phyloP scores from a whole-genome alignment of 2,113 vertebrate genomes.

The Platichthys stellatus region DNA sequence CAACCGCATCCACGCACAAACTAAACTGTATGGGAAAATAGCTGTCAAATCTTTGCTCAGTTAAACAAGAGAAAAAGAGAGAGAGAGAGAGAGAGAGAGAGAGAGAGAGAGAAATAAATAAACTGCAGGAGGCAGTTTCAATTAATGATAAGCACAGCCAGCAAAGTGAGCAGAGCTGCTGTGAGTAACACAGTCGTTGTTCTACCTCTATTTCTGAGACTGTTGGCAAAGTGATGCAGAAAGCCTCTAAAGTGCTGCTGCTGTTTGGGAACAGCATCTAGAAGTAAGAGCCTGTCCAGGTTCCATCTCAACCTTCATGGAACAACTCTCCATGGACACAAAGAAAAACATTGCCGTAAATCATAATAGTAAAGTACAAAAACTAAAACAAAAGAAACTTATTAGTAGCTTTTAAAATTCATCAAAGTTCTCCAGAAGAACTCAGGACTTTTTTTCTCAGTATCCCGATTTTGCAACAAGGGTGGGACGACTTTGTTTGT shows the following conservation, averaged over 20 bases:
- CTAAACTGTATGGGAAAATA: constrained; percentile 5
- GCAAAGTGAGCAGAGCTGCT: constrained; percentile 20
- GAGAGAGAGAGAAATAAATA: constrained; percentile 11
- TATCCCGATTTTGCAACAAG: too few species aligned
- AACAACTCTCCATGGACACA: constrained; percentile 13
- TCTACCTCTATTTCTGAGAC: constrained; percentile 1
- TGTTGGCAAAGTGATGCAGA: constrained; percentile 2
- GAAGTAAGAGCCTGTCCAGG: neutral
- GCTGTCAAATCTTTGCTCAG: constrained; percentile 10
- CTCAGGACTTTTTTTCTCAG: too few species aligned
- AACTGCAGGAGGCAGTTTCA: constrained; percentile 48
- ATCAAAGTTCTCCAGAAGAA: too few species aligned
- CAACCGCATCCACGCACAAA: neutral
- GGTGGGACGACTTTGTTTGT: too few species aligned
- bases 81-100: too few species aligned
- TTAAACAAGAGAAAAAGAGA: neutral
- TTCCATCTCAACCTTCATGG: neutral
- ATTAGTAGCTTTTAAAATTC: too few species aligned
- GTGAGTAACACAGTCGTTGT: neutral
- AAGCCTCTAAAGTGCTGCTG: neutral
- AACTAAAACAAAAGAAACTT: too few species aligned
- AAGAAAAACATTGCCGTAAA: neutral
- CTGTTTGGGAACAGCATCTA: neutral
- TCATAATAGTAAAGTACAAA: too few species aligned
- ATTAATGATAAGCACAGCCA: constrained; percentile 25